These are phyloP conservation scores for Hypotaenidia okinawae DNA, from an alignment of 2,797 vertebrate species.

Conservation along the genomic window DNA sequence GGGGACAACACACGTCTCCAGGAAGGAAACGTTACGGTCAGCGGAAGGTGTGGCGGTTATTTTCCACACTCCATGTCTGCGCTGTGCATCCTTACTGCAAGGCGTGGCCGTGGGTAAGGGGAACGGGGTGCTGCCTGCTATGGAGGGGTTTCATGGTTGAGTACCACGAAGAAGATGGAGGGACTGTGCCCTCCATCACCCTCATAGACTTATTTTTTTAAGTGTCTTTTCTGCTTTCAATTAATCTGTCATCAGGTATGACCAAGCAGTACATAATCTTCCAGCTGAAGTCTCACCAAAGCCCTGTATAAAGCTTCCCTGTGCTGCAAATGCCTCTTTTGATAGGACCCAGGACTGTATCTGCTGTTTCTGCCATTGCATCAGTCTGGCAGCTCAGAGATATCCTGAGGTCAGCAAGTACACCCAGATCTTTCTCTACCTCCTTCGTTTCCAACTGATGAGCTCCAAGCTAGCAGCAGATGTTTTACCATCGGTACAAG, in stretches of 20 bases:
- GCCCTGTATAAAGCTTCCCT: not conserved
- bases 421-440: constrained; percentile 38
- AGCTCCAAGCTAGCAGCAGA: constrained; percentile 49
- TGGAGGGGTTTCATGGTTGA: not conserved
- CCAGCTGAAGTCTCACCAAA: constrained; percentile 7
- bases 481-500: constrained; percentile 34
- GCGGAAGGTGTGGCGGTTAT: not conserved
- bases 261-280: constrained; percentile 3
- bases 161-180: not conserved
- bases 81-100: accelerated
- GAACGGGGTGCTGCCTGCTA: not conserved
- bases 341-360: constrained; percentile 30
- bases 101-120: not conserved
- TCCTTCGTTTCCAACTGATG: constrained; percentile 35
- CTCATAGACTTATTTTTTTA: not conserved
- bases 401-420: constrained; percentile 46
- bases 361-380: constrained; percentile 45
- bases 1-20: not conserved
- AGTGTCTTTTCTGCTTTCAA: constrained; percentile 38
- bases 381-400: constrained; percentile 45
- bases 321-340: constrained; percentile 28
- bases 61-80: not conserved
- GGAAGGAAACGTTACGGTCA: not conserved
- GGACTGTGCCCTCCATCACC: not conserved
- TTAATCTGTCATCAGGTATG: constrained; percentile 13